Conservation (phyloP, 2,797 vertebrate species). For the Linurgus olivaceus region DNA sequence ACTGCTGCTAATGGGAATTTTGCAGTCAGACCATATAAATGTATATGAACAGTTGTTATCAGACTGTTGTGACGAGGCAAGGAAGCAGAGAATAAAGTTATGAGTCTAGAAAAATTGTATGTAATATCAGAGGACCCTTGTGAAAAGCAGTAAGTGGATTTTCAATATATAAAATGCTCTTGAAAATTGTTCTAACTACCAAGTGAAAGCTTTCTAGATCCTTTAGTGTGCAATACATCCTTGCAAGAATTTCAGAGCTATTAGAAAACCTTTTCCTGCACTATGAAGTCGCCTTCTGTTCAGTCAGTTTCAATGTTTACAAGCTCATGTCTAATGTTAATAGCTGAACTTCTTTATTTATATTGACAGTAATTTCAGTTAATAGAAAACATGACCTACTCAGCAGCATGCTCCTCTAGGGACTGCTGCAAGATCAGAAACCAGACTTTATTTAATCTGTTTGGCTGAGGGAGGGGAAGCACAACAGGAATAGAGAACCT, state of each 20-base stretch:
- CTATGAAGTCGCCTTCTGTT: background rate
- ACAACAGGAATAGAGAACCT: background rate
- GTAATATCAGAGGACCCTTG: background rate
- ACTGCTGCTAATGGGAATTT: background rate
- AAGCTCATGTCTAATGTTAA: conserved; percentile 17
- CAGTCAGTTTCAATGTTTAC: background rate
- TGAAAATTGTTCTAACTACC: background rate
- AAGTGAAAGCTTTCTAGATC: background rate
- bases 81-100: background rate
- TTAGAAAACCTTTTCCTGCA: background rate
- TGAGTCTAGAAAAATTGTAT: background rate
- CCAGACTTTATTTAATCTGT: background rate
- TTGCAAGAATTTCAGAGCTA: background rate
- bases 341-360: conserved; percentile 15
- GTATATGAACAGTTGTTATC: background rate
- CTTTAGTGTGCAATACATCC: background rate
- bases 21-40: background rate
- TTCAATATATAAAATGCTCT: background rate
- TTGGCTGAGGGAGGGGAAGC: background rate
- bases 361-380: conserved; percentile 52
- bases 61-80: background rate
- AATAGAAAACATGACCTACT: conserved; percentile 29
- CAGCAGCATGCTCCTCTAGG: background rate
- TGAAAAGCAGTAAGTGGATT: background rate
- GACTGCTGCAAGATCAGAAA: background rate